phyloP scores from a whole-genome alignment of 1,140 invertebrate genomes.

The Trichogramma pretiosum region DNA sequence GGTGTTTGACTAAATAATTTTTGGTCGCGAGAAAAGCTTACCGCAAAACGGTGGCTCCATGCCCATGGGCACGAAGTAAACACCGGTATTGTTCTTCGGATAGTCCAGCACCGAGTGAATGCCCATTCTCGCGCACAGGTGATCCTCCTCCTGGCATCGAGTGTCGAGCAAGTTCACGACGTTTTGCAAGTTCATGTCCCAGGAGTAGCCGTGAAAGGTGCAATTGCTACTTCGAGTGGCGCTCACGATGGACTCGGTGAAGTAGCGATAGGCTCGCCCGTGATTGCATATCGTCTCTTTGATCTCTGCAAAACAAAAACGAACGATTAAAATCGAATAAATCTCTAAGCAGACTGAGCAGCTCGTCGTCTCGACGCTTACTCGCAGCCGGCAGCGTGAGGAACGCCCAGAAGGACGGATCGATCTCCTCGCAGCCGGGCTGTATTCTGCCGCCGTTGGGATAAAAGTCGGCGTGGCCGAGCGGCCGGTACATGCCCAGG shows the following conservation, averaged over 20 bases:
- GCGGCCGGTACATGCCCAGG: neutral
- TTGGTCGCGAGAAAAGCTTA: too few relatives aligned
- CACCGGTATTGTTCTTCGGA: too few relatives aligned
- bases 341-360: neutral
- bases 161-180: too few relatives aligned
- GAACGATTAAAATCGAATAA: neutral
- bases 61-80: too few relatives aligned
- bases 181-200: constrained; percentile 47
- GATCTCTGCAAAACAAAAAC: constrained; percentile 34
- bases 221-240: constrained; percentile 39
- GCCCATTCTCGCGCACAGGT: too few relatives aligned
- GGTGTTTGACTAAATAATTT: too few relatives aligned
- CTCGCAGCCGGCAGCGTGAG: constrained; percentile 1
- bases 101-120: too few relatives aligned
- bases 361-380: neutral
- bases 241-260: constrained; percentile 46
- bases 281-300: constrained; percentile 51
- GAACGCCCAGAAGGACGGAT: neutral
- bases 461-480: constrained; percentile 9
- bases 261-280: constrained; percentile 48
- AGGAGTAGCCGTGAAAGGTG: constrained; percentile 44
- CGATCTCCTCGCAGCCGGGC: neutral
- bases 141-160: too few relatives aligned
- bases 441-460: constrained; percentile 8
- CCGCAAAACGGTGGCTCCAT: too few relatives aligned